Evolutionary conservation across 2,888 invertebrate species (phyloP).

Genomic region (Tridacna crocea): DNA sequence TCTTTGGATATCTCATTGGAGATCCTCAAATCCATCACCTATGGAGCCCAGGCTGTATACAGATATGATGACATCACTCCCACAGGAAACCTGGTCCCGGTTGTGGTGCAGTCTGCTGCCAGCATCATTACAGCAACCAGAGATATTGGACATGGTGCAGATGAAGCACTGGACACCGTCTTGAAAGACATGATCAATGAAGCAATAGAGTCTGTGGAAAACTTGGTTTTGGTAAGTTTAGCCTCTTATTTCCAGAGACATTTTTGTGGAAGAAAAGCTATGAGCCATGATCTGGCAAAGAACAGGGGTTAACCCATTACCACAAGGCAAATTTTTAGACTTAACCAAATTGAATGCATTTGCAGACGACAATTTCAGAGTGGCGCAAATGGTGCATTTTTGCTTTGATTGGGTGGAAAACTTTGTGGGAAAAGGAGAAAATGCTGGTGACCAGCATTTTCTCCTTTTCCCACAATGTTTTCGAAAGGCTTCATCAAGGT

Average conservation of each 20-base stretch:
- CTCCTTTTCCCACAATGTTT: background rate
- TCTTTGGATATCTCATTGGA: slow-evolving; percentile 61
- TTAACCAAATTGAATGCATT: no score
- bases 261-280: no score
- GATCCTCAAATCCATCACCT: slow-evolving; percentile 57
- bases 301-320: no score
- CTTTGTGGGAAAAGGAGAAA: background rate
- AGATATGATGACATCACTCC: slow-evolving; percentile 50
- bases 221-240: slow-evolving; percentile 63
- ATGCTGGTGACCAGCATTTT: background rate
- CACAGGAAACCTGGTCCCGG: slow-evolving; percentile 61
- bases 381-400: no score
- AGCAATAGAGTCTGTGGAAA: slow-evolving; percentile 55
- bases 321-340: no score
- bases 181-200: slow-evolving; percentile 50
- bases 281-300: no score
- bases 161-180: slow-evolving; percentile 31
- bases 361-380: no score
- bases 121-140: slow-evolving; percentile 71
- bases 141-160: slow-evolving; percentile 13
- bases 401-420: no score
- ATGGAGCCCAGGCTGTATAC: slow-evolving; percentile 49
- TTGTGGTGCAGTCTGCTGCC: slow-evolving; percentile 68
- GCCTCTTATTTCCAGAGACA: no score
- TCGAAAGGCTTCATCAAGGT: background rate